Base-by-base conservation (phyloP, 2,888 invertebrate genomes). In the Drosophila yooni region DNA sequence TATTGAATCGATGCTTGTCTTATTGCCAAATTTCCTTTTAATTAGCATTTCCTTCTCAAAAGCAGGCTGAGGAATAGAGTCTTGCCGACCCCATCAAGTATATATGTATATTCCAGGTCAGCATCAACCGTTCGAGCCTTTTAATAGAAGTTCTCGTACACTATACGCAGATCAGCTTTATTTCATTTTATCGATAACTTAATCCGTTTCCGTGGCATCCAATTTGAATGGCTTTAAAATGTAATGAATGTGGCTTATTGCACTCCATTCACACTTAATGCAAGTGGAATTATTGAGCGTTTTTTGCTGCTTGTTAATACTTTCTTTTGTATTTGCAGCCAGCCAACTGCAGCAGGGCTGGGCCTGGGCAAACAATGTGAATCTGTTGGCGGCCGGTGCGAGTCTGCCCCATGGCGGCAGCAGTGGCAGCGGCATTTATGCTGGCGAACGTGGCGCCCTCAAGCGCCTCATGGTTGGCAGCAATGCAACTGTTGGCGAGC, bases 371-470 rank as follows among this genome's bases (percentile, higher is more conserved):
- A 94, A 95, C 76, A 92, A 95, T 51, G 94, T 95, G 0, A 95
- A 95, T 79, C 91, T 96, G 2, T 87, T 96, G 43, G 94, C 95
- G 0, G 93, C 96, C 0, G 95, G 95, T 25, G 94, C 94, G n/a
- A 95, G 95, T 85, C 81, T 92, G 62, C 95, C 95, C 0, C 68
- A 56, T 1, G 78, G 81, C 3, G 95, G 94, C 2, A 94, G 93
- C 48, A 94, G 95, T 6, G 96, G 96, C 18, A 94, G 94, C 61
- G 96, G 96, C 21, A 95, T 96, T 52, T 96, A 94, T 90, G 91
- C 93, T 0, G 93, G 92, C 0, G 63, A 67, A 38, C 71, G 65
- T 3, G 93, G 94, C 3, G 81, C 90, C 1, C 66, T 93, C 18
- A 73, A 84, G 3, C 79, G 92, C 0, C 74, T 87, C 3, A 92